Conservation (phyloP, 2,888 invertebrate species). For the Aphidius colemani region DNA sequence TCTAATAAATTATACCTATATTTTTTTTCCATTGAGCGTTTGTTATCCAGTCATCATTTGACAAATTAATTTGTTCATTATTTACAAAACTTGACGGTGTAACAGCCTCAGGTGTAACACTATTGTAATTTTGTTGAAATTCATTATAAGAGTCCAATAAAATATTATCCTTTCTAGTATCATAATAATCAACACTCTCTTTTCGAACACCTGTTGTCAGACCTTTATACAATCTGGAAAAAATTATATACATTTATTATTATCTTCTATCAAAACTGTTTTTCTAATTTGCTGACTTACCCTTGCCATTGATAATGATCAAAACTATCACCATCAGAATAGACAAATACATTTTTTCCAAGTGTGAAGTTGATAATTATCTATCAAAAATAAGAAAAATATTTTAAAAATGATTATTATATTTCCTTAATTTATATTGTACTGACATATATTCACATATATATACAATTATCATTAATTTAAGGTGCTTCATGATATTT, state of each 20-base stretch:
- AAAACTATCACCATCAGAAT: conserved; percentile 29
- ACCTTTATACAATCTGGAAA: neutral
- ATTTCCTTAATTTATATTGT: neutral
- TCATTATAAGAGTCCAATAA: too few species aligned
- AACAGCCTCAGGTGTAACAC: too few species aligned
- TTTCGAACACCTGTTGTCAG: neutral
- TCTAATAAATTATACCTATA: too few species aligned
- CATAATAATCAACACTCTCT: conserved; percentile 29
- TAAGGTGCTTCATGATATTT: too few species aligned
- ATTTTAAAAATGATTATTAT: conserved; percentile 4
- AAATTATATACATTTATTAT: conserved; percentile 3
- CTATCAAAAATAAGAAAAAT: conserved; percentile 37
- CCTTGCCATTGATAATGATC: conserved; percentile 44
- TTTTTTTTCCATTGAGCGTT: too few species aligned
- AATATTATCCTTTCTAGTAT: too few species aligned
- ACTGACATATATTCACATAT: too few species aligned
- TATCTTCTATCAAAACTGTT: neutral
- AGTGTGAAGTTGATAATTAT: conserved; percentile 37
- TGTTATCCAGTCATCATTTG: too few species aligned
- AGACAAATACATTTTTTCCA: conserved; percentile 33
- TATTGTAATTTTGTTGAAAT: too few species aligned
- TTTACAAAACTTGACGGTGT: too few species aligned
- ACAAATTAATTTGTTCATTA: too few species aligned
- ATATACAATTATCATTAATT: too few species aligned
- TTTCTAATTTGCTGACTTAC: conserved; percentile 37